Evolutionary conservation across 1,140 invertebrate species (phyloP), one percentile per base, ranked within the genome.

Genomic region (Drosophila equinoxialis): DNA sequence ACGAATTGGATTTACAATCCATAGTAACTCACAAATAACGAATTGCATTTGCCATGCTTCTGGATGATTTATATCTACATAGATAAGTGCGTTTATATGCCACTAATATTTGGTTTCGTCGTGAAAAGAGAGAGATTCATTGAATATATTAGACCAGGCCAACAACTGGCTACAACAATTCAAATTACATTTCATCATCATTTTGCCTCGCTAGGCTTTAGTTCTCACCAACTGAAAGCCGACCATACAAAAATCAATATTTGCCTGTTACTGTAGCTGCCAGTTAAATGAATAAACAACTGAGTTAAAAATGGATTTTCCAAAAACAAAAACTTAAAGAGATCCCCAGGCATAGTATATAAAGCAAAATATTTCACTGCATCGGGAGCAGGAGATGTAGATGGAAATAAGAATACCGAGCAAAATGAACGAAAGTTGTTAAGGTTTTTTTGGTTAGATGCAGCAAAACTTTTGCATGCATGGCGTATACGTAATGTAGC

Each of bases 1-100:
- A 62, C 68, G 84, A 89, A 87, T 89, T 83, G 83, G 65, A 76
- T 86, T 81, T 65, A 60, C 82, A 85, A 79, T 86, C 71, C 81
- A 67, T 55, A 60, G 55, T 55, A 60, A 30, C 5, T 73, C 66
- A 51, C 62, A 74, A 59, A 54, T 74, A 75, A 62, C 72, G 81
- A 79, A 73, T 74, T 77, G 69, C 73, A 74, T 77, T 77, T 59
- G 63, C 45, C 62, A 51, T 45, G 59, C 58, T 57, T 61, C 55
- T 6, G 51, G 51, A 57, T 37, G 39, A 51, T 51, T 23, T 51
- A 51, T 51, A 23, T 51, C 20, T 39, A 17, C 23, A 55, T 13
- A 42, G 42, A 41, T 58, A 39, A 11, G 3, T 13, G 64, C 63
- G 70, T 70, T 64, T 76, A 41, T 76, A 57, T 42, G 51, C 54